Conservation (phyloP, 2,113 vertebrate species). For the Australoheros scitulus region DNA sequence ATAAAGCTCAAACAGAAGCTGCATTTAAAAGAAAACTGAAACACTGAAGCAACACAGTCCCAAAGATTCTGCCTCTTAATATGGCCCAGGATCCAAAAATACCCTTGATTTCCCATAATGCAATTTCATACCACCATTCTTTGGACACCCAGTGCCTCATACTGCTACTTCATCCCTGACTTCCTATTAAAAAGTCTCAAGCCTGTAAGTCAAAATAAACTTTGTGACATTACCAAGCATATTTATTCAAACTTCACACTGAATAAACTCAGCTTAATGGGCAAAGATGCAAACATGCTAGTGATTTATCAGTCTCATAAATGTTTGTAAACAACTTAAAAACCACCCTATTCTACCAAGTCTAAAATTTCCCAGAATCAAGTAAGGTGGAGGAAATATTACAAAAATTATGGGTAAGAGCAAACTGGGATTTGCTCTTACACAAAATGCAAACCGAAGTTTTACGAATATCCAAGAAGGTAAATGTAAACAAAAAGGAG, state of each 20-base stretch:
- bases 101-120: background rate
- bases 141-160: background rate
- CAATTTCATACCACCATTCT: conserved; percentile 4
- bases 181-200: background rate
- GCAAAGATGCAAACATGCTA: background rate
- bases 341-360: background rate
- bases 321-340: background rate
- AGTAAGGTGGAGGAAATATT: background rate
- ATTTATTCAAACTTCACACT: background rate
- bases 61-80: background rate
- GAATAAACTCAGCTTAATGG: background rate
- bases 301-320: background rate
- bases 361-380: background rate
- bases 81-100: background rate
- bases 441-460: background rate
- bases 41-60: background rate
- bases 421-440: background rate
- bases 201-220: background rate
- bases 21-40: background rate
- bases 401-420: background rate
- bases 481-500: background rate
- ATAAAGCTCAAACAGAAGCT: background rate
- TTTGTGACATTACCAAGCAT: background rate
- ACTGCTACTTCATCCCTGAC: background rate
- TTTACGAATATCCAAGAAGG: background rate